These are phyloP conservation scores for Centropristis striata DNA, from an alignment of 2,113 vertebrate species.

Conservation along the genomic window DNA sequence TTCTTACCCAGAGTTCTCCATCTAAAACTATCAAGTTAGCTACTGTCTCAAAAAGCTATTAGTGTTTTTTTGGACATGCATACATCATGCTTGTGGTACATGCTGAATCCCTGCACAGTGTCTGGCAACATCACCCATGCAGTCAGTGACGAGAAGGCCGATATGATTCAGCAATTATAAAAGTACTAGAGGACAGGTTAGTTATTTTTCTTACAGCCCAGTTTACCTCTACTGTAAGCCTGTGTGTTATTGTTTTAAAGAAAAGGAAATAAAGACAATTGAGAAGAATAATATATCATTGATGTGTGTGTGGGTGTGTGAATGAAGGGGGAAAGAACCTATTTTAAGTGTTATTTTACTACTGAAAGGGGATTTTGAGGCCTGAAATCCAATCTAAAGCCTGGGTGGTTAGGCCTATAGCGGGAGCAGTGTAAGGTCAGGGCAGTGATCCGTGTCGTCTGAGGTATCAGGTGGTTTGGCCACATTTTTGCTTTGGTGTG, in stretches of 20 bases:
- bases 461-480: conserved; percentile 18
- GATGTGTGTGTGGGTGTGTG: background rate
- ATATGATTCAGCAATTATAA: background rate
- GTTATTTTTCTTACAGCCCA: conserved; percentile 24
- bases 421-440: conserved; percentile 26
- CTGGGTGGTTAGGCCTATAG: conserved; percentile 11
- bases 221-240: background rate
- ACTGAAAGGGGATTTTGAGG: conserved; percentile 24
- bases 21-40: conserved; percentile 1
- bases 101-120: conserved; percentile 62
- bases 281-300: background rate
- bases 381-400: conserved; percentile 47
- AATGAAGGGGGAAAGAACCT: background rate
- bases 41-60: conserved; percentile 5
- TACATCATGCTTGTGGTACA: conserved; percentile 66
- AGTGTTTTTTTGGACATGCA: conserved; percentile 50
- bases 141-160: conserved; percentile 56
- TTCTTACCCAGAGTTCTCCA: conserved; percentile 6
- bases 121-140: conserved; percentile 71
- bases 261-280: background rate
- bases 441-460: conserved; percentile 31
- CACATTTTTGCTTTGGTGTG: conserved; percentile 57
- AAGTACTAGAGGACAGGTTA: conserved; percentile 46
- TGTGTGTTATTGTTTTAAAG: background rate
- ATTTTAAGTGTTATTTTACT: conserved; percentile 13